Conservation (phyloP, 2,797 vertebrate genomes). For the Neomorphus geoffroyi region DNA sequence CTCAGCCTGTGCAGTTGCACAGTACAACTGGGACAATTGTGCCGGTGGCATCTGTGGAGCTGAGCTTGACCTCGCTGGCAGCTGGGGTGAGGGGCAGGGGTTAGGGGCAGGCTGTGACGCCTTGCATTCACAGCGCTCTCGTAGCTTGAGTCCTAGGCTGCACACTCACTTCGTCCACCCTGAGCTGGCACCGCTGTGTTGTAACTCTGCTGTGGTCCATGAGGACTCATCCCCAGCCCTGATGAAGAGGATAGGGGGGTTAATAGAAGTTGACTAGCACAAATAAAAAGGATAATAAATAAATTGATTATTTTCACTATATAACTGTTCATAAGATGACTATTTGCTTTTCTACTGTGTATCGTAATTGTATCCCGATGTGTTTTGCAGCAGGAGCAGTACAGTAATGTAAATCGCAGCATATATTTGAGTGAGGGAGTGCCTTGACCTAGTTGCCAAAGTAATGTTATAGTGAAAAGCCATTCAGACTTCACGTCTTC, state of each 20-base stretch:
- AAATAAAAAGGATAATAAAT: background rate
- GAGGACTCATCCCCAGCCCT: background rate
- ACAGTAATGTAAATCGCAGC: background rate
- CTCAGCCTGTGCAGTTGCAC: background rate
- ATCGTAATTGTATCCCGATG: background rate
- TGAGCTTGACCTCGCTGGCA: background rate
- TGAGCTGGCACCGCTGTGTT: too few relatives aligned
- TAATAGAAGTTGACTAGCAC: background rate
- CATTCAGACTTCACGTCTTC: background rate
- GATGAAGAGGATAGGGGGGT: background rate
- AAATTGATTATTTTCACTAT: background rate
- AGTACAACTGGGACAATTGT: background rate
- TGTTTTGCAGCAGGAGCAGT: background rate
- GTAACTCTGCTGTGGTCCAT: accelerated
- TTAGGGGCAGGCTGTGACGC: background rate
- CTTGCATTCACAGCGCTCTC: background rate
- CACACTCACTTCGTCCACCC: accelerated
- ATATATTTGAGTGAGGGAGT: background rate
- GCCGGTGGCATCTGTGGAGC: background rate
- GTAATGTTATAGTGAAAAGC: slow-evolving; percentile 7
- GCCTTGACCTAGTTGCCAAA: background rate
- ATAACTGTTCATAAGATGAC: background rate
- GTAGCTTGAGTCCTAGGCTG: background rate
- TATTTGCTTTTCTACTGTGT: background rate
- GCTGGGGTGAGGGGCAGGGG: background rate